Evolutionary conservation across 2,888 invertebrate genomes (phyloP).

Genomic region (Ennomos quercinarius): DNA sequence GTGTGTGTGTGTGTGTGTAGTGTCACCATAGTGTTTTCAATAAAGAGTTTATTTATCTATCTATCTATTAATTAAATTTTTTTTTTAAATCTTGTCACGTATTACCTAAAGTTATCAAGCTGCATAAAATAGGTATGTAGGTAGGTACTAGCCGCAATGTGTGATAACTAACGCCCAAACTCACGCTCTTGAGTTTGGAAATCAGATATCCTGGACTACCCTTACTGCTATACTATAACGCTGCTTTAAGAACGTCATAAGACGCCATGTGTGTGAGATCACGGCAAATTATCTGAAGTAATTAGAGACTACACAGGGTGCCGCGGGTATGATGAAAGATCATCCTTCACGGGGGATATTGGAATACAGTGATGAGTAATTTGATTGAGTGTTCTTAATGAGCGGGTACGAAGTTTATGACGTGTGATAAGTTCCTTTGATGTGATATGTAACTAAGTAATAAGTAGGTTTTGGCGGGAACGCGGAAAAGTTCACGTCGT

Average conservation of each 20-base stretch:
- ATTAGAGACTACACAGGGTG: constrained; percentile 46
- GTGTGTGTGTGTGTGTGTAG: too few species aligned
- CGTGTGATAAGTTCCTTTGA: constrained; percentile 23
- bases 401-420: constrained; percentile 22
- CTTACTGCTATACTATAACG: constrained; percentile 23
- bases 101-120: too few species aligned
- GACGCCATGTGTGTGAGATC: constrained; percentile 42
- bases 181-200: too few species aligned
- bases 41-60: too few species aligned
- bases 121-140: too few species aligned
- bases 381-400: constrained; percentile 31
- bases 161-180: too few species aligned
- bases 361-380: constrained; percentile 27
- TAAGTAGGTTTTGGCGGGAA: too few species aligned
- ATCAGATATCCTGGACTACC: not conserved
- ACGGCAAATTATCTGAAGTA: constrained; percentile 46
- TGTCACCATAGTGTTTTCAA: too few species aligned
- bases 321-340: constrained; percentile 37
- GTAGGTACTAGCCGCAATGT: too few species aligned
- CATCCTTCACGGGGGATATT: constrained; percentile 41
- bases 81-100: too few species aligned
- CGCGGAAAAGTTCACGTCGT: too few species aligned
- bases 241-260: constrained; percentile 22
- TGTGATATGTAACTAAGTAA: not conserved
- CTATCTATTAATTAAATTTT: too few species aligned